phyloP scores from a whole-genome alignment of 2,888 invertebrate species.

The Leucophenga montana region DNA sequence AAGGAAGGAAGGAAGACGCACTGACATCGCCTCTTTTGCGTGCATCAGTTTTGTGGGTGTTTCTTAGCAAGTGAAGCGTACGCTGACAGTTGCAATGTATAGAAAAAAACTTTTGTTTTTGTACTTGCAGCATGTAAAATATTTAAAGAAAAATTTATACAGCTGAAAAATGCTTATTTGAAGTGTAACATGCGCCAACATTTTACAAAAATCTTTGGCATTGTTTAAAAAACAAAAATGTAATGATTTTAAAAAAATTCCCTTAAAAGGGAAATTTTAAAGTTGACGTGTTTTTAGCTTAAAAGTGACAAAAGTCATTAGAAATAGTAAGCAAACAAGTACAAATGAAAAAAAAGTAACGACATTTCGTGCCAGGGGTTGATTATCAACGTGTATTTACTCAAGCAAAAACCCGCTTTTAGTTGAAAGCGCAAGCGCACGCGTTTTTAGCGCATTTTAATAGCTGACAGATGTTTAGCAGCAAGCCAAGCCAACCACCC shows the following conservation, averaged over 20 bases:
- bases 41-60: not conserved
- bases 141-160: no score
- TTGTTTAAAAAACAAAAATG: no score
- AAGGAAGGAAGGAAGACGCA: not conserved
- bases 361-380: constrained; percentile 50
- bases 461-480: constrained; percentile 67
- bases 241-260: not conserved
- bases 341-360: constrained; percentile 51
- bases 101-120: no score
- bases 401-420: constrained; percentile 29
- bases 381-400: constrained; percentile 34
- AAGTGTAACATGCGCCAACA: no score
- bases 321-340: constrained; percentile 6
- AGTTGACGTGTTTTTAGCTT: not conserved
- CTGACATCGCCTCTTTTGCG: no score
- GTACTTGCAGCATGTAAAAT: no score
- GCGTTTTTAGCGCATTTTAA: constrained; percentile 57
- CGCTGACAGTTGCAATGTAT: constrained; percentile 7
- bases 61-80: constrained; percentile 17
- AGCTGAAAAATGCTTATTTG: no score
- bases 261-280: not conserved
- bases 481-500: constrained; percentile 28
- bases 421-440: constrained; percentile 45
- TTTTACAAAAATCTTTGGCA: no score
- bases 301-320: constrained; percentile 15